phyloP scores from a whole-genome alignment of 2,797 vertebrate species.

The Apodemus agrarius region DNA sequence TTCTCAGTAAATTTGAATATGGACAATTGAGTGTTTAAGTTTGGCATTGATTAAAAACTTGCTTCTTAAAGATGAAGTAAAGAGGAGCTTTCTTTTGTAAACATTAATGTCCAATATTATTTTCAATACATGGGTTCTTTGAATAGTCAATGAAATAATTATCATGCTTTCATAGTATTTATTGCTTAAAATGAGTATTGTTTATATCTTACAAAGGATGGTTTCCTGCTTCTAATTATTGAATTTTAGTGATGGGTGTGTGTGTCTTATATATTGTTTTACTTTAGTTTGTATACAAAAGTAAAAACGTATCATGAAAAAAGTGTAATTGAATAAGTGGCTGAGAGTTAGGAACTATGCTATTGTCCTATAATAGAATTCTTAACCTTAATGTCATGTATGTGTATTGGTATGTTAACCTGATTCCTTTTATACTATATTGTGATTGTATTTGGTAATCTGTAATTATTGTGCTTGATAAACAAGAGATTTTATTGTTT shows the following conservation, averaged over 20 bases:
- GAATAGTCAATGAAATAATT: background rate
- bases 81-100: constrained; percentile 17
- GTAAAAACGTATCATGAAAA: constrained; percentile 11
- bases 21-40: background rate
- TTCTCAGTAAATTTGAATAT: constrained; percentile 45
- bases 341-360: constrained; percentile 6
- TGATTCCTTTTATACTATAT: background rate
- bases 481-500: background rate
- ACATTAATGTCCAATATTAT: background rate
- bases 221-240: background rate
- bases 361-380: background rate
- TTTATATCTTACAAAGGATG: background rate
- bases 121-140: background rate
- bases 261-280: background rate
- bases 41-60: constrained; percentile 22
- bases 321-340: background rate
- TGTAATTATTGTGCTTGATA: background rate
- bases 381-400: background rate
- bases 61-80: background rate
- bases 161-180: constrained; percentile 10
- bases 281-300: background rate
- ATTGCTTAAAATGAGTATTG: background rate
- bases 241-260: background rate
- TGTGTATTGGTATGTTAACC: background rate
- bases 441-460: constrained; percentile 26